Percentiles rank a stretch among this genome's conserved stretches.
Conservation (phyloP, 2,113 vertebrate species). For the Ivindomyrus marchei region DNA sequence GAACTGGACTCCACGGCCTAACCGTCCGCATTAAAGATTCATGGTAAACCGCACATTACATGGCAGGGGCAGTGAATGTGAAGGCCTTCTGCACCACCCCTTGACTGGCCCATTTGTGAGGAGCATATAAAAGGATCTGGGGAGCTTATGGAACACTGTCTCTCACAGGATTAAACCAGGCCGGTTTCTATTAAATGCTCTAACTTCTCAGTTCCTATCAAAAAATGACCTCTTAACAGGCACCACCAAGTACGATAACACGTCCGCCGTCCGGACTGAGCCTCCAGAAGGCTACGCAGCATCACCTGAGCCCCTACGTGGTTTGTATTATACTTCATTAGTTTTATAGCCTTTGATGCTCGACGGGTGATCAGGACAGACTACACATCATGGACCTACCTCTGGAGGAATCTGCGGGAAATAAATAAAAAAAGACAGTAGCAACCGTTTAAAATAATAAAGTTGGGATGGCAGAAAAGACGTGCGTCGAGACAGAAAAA, state of each 20-base stretch:
- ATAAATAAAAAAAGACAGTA: conserved; percentile 10
- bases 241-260: background rate
- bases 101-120: background rate
- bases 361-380: background rate
- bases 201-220: background rate
- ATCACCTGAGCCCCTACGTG: background rate
- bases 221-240: background rate
- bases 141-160: background rate
- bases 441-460: conserved; percentile 13
- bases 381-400: conserved; percentile 12
- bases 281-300: background rate
- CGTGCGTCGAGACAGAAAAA: background rate
- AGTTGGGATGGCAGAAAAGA: background rate
- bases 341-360: conserved; percentile 10
- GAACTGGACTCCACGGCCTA: background rate
- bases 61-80: background rate
- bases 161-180: background rate
- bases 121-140: background rate
- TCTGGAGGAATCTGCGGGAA: conserved; percentile 16
- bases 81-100: background rate
- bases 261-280: background rate
- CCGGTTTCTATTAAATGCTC: background rate
- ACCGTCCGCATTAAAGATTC: background rate
- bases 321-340: conserved; percentile 10
- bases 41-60: background rate